Conservation (phyloP, 92 coral and sea anemone species). For the Palythoa heliodiscus region DNA sequence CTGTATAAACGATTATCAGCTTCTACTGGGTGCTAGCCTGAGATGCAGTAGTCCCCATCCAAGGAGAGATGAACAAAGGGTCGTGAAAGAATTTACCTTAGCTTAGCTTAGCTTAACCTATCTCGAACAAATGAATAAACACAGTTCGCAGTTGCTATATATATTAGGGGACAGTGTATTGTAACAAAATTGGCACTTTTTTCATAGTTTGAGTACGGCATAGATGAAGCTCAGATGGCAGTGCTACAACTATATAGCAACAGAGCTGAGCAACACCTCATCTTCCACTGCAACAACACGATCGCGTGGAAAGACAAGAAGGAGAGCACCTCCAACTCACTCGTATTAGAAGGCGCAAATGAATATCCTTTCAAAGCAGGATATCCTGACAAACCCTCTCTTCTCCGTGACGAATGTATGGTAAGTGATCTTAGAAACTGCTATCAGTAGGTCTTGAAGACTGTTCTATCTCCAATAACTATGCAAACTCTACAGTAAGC, state of each 20-base stretch:
- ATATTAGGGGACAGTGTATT: too few relatives aligned
- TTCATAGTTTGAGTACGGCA: constrained; percentile 9
- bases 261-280: constrained; percentile 20
- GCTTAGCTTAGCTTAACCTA: too few relatives aligned
- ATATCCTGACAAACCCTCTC: constrained; percentile 60
- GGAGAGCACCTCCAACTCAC: constrained; percentile 41
- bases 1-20: too few relatives aligned
- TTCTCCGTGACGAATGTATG: constrained; percentile 88
- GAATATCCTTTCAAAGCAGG: constrained; percentile 67
- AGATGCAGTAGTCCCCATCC: too few relatives aligned
- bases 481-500: background rate
- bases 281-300: background rate
- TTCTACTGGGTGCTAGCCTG: too few relatives aligned
- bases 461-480: background rate
- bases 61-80: too few relatives aligned
- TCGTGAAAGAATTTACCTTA: too few relatives aligned
- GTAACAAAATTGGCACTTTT: background rate
- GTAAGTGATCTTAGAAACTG: constrained; percentile 43
- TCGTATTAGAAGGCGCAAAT: constrained; percentile 68
- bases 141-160: too few relatives aligned
- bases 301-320: background rate
- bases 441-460: background rate
- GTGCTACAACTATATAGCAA: constrained; percentile 26
- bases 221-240: constrained; percentile 29
- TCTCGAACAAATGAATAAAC: too few relatives aligned